Evolutionary conservation across 2,888 invertebrate genomes (phyloP), one percentile per base, ranked within the genome.

Genomic region (Zhuqinia jingwanae): DNA sequence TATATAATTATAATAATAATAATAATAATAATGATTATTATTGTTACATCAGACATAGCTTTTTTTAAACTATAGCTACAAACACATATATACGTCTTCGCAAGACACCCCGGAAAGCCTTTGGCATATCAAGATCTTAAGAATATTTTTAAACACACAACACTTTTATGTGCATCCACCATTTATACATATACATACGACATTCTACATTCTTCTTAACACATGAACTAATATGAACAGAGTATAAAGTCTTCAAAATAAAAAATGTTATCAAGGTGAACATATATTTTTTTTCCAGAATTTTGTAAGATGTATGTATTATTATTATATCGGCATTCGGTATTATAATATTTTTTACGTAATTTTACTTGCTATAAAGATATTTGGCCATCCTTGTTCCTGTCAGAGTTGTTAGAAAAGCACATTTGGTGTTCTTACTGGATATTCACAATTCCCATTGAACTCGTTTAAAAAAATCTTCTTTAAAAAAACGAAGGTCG

Each of bases 71-170:
- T 45, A 68, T 45, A 45, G 45, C 22, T 8, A 20, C 27, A 15
- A 8, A 56, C 56, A 20, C 45, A 45, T 13, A n/a, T n/a, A 68
- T 53, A 75, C 53, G 20, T 11, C 27, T 53, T 75, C 53, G 30
- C 53, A 75, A 53, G 13, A 53, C 75, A 75, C 53, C 75, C 75
- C 75, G 53, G 53, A 58, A 78, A 78, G 78, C 42, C 78, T 78
- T 78, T 78, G 78, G 78, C 78, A 78, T 78, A 78, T 78, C 76
- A 78, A 78, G 75, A 75, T 75, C 53, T 53, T 53, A 75, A n/a
- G n/a, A n/a, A 17, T 30, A 75, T 53, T 0, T 53, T 75, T 27
- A 53, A 30, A 53, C n/a, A n/a, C n/a, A 75, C 50, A 53, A 73
- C 53, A 17, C 6, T 56, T 2, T 47, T 47, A 47, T 47, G 36